phyloP scores from a whole-genome alignment of 1,140 invertebrate genomes.

The Drosophila murphyi region DNA sequence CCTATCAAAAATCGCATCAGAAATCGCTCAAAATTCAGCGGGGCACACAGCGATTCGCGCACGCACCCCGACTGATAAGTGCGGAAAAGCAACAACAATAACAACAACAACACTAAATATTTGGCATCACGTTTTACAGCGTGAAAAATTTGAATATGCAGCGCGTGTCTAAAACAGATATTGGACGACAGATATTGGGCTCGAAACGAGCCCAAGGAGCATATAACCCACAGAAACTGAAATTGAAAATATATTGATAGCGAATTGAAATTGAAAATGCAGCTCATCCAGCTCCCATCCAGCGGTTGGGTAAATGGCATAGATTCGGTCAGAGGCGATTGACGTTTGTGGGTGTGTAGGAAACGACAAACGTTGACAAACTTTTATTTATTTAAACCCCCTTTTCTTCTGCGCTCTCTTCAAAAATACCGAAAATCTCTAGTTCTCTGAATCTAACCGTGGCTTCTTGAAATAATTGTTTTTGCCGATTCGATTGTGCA shows the following conservation, averaged over 20 bases:
- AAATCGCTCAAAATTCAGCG: constrained; percentile 66
- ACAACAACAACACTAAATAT: background rate
- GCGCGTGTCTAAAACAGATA: constrained; percentile 68
- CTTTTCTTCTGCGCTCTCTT: background rate
- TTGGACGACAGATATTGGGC: constrained; percentile 27
- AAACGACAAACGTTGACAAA: constrained; percentile 41
- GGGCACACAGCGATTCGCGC: constrained; percentile 49
- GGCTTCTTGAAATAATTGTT: too few relatives aligned
- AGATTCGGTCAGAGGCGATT: constrained; percentile 66
- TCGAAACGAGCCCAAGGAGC: constrained; percentile 47
- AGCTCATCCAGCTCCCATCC: constrained; percentile 4
- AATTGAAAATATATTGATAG: constrained; percentile 15
- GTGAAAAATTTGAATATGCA: constrained; percentile 66
- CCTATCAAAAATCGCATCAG: constrained; percentile 64
- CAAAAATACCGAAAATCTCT: background rate
- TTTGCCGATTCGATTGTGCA: too few relatives aligned
- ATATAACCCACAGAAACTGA: constrained; percentile 20
- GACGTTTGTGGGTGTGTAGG: constrained; percentile 75
- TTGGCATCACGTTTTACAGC: constrained; percentile 62
- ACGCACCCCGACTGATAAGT: constrained; percentile 67
- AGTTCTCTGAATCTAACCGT: too few relatives aligned
- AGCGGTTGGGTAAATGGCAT: constrained; percentile 74
- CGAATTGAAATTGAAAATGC: constrained; percentile 37
- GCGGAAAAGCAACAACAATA: constrained; percentile 24
- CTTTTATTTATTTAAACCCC: background rate